phyloP scores from a whole-genome alignment of 53 echinoderm and acorn worm genomes.

The Stichopus horrens region DNA sequence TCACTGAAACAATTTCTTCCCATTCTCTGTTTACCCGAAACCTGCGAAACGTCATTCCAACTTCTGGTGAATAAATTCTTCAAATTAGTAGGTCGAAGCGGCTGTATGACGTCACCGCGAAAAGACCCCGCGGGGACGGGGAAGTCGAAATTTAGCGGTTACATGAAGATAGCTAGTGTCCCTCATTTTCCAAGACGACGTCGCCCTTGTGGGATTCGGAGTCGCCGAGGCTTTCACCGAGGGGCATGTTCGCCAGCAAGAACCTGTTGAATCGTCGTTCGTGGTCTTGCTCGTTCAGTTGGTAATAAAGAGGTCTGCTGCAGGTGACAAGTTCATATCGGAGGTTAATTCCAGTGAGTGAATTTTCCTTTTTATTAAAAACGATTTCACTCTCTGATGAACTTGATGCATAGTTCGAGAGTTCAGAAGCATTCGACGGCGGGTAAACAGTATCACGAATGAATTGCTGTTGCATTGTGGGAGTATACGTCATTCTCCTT shows the following conservation, averaged over 20 bases:
- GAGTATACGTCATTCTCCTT: background rate
- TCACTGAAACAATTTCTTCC: background rate
- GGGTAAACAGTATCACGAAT: background rate
- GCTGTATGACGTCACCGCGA: background rate
- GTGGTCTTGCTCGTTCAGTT: background rate
- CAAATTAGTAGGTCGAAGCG: background rate
- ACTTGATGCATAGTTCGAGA: background rate
- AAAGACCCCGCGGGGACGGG: slow-evolving; percentile 6
- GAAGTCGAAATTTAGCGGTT: background rate
- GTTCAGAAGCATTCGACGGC: background rate
- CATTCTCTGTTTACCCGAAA: too few species aligned
- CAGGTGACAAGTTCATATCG: slow-evolving; percentile 12
- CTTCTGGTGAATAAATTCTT: background rate
- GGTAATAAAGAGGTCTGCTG: background rate
- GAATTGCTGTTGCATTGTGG: too few species aligned
- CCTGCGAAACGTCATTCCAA: background rate
- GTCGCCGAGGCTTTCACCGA: background rate
- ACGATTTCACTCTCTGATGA: slow-evolving; percentile 14
- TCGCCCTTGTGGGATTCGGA: too few species aligned
- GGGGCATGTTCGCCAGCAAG: background rate
- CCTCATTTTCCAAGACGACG: too few species aligned
- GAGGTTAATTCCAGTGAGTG: slow-evolving; percentile 23
- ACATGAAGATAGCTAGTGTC: background rate
- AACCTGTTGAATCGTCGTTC: background rate
- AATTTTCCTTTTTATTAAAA: slow-evolving; percentile 17